Conservation (phyloP, 2,888 invertebrate species). For the Steinernema hermaphroditum region DNA sequence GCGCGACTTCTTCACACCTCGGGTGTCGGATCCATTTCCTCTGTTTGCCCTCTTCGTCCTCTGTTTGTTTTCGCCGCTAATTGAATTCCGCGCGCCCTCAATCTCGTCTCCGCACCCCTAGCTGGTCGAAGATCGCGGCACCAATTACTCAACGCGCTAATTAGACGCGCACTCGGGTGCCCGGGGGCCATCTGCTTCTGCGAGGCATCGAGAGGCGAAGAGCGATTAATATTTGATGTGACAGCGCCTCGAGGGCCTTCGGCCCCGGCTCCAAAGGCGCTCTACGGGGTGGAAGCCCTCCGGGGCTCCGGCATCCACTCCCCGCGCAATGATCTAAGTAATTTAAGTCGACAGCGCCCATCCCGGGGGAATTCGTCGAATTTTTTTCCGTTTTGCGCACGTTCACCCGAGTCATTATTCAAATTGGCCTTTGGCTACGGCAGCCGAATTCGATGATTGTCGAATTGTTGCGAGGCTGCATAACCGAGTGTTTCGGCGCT, state of each 20-base stretch:
- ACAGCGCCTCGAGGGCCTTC: no score
- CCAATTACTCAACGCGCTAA: neutral
- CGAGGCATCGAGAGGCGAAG: neutral
- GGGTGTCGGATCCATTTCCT: conserved; percentile 2
- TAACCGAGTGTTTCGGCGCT: neutral
- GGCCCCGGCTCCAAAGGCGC: no score
- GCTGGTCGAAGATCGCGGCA: neutral
- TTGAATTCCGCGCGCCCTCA: neutral
- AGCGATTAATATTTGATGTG: conserved; percentile 23
- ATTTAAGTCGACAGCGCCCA: conserved; percentile 7
- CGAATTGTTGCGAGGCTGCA: conserved; percentile 10
- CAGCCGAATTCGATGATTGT: conserved; percentile 23
- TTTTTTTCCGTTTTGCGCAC: conserved; percentile 13
- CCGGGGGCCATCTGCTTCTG: conserved; percentile 18
- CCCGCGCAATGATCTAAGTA: conserved; percentile 25
- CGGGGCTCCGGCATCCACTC: neutral
- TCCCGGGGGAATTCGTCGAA: conserved; percentile 21
- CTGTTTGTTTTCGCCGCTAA: conserved; percentile 1
- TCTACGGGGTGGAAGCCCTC: neutral
- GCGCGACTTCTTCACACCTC: conserved; percentile 4
- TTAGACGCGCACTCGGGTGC: neutral
- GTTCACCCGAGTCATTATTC: conserved; percentile 25
- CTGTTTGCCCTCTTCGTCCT: conserved; percentile 5
- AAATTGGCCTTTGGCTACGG: conserved; percentile 30
- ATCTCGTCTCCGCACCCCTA: neutral